Evolutionary conservation across 2,113 vertebrate species (phyloP).

Genomic region (Camelus bactrianus): DNA sequence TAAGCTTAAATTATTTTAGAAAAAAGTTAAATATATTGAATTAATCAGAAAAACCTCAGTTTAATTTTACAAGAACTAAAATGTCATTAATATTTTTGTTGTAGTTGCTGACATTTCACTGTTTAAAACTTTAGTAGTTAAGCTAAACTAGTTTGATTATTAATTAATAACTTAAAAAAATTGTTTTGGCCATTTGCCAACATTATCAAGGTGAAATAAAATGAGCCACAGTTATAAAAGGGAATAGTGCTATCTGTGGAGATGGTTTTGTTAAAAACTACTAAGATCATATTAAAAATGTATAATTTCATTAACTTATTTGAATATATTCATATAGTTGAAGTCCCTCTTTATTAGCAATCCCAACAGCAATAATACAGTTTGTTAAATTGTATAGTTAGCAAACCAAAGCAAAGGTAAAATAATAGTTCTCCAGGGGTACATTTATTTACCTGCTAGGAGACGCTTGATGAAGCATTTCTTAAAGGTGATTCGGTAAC

Average conservation of each 20-base stretch:
- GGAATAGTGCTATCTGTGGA: slow-evolving; percentile 46
- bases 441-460: neutral
- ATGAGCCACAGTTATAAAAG: slow-evolving; percentile 38
- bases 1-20: slow-evolving; percentile 47
- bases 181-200: slow-evolving; percentile 56
- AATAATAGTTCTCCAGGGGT: neutral
- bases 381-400: slow-evolving; percentile 52
- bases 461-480: slow-evolving; percentile 22
- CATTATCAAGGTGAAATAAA: slow-evolving; percentile 64
- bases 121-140: slow-evolving; percentile 57
- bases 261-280: slow-evolving; percentile 28
- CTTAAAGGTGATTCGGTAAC: slow-evolving; percentile 53
- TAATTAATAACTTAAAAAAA: slow-evolving; percentile 51
- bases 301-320: slow-evolving; percentile 50
- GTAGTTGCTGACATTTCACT: slow-evolving; percentile 32
- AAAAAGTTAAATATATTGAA: slow-evolving; percentile 58
- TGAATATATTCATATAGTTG: neutral
- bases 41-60: neutral
- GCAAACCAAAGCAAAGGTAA: neutral
- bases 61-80: slow-evolving; percentile 58
- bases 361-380: neutral
- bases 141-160: slow-evolving; percentile 29
- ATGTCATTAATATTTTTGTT: slow-evolving; percentile 58
- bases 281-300: slow-evolving; percentile 49
- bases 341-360: neutral